Conservation (phyloP, 2,888 invertebrate genomes). For the Elgonia sp. region DNA sequence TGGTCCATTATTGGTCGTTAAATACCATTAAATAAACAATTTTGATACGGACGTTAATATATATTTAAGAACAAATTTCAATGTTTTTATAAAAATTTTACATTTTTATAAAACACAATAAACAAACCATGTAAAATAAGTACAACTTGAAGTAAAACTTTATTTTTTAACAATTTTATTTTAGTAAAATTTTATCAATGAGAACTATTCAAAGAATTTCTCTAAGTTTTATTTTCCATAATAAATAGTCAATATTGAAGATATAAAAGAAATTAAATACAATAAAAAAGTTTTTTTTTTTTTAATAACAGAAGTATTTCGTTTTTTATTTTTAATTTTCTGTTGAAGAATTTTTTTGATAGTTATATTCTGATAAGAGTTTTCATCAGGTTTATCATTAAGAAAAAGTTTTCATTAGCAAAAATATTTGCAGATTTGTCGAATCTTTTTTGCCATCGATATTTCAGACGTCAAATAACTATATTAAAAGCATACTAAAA, state of each 20-base stretch:
- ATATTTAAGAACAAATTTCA: not conserved
- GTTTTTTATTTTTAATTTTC: too few species aligned
- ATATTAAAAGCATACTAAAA: slow-evolving; percentile 13
- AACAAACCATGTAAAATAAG: not conserved
- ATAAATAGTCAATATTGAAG: too few species aligned
- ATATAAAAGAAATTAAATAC: too few species aligned
- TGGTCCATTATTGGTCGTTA: too few species aligned
- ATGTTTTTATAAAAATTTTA: not conserved
- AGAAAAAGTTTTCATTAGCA: too few species aligned
- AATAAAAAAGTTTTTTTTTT: too few species aligned
- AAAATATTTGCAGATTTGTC: not conserved
- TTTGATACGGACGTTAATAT: too few species aligned
- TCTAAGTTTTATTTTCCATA: not conserved
- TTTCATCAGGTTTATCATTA: too few species aligned
- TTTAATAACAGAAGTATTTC: too few species aligned
- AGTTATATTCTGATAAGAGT: too few species aligned
- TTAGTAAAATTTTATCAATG: not conserved
- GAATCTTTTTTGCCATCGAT: slow-evolving; percentile 6
- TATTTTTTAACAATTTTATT: not conserved
- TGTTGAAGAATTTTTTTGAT: too few species aligned
- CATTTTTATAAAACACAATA: not conserved
- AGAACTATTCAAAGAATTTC: not conserved
- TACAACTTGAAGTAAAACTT: not conserved
- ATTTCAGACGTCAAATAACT: not conserved
- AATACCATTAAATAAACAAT: too few species aligned